phyloP scores from a whole-genome alignment of 1,140 invertebrate species.

The Cydia amplana region DNA sequence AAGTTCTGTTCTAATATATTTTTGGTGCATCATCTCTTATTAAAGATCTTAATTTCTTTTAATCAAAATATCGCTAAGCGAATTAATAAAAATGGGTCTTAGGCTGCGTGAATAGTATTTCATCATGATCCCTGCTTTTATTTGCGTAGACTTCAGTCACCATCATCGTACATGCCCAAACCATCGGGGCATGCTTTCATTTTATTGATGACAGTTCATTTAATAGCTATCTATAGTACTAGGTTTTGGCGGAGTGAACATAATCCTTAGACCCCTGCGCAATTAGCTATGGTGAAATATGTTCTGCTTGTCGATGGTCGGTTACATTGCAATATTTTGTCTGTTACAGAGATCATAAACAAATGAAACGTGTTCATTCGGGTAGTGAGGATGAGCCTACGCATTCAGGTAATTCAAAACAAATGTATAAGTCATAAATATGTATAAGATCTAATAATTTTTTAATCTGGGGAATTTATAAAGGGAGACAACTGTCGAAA shows the following conservation, averaged over 20 bases:
- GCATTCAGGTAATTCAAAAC: slow-evolving; percentile 82
- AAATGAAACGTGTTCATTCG: slow-evolving; percentile 86
- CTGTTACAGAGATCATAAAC: slow-evolving; percentile 87
- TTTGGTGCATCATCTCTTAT: background rate
- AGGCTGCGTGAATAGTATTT: slow-evolving; percentile 9
- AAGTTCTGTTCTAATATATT: background rate
- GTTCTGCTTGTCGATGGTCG: slow-evolving; percentile 32
- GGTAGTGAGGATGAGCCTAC: slow-evolving; percentile 87
- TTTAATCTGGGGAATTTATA: too few relatives aligned
- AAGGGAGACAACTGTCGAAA: too few relatives aligned
- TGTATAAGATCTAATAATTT: too few relatives aligned
- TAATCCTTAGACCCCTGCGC: slow-evolving; percentile 1
- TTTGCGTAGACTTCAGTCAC: slow-evolving; percentile 26
- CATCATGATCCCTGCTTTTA: slow-evolving; percentile 25
- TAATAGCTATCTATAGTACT: slow-evolving; percentile 24
- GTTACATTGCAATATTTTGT: slow-evolving; percentile 30
- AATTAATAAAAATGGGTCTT: slow-evolving; percentile 9
- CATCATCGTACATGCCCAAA: slow-evolving; percentile 14
- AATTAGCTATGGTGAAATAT: slow-evolving; percentile 4
- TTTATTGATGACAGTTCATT: slow-evolving; percentile 27
- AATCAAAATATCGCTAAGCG: too few relatives aligned
- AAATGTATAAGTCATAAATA: background rate
- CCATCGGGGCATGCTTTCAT: slow-evolving; percentile 28
- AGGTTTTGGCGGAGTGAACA: background rate
- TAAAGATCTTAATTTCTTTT: too few relatives aligned